Percentiles rank a stretch among this genome's conserved stretches.
These are phyloP conservation scores for Panagrolaimus sp. DNA, from an alignment of 1,140 invertebrate genomes.

Conservation along the genomic window DNA sequence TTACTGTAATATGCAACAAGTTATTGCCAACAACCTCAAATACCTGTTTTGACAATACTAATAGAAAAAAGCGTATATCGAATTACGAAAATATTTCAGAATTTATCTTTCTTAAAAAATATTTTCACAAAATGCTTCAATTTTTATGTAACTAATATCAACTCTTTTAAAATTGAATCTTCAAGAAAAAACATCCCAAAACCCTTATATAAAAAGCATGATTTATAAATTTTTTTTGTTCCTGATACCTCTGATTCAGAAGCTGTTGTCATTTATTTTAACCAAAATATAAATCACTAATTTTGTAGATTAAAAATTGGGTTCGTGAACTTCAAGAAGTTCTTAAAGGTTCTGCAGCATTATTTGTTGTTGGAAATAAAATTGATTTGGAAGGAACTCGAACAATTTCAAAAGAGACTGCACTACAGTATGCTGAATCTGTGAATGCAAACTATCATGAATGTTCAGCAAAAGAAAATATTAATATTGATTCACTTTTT, in stretches of 20 bases:
- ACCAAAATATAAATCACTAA: constrained; percentile 10
- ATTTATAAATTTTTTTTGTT: not conserved
- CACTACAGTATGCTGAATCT: constrained; percentile 80
- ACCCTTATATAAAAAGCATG: not conserved
- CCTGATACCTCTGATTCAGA: not conserved
- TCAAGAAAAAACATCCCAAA: too few species aligned
- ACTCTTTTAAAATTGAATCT: too few species aligned
- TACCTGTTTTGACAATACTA: too few species aligned
- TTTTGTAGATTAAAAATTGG: constrained; percentile 84
- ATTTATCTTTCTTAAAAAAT: too few species aligned
- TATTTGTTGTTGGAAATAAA: constrained; percentile 95
- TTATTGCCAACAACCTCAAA: too few species aligned
- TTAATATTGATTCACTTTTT: constrained; percentile 87
- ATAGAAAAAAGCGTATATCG: too few species aligned
- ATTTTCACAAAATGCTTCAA: too few species aligned
- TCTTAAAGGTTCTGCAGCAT: constrained; percentile 81
- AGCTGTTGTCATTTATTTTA: not conserved
- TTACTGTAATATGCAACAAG: constrained; percentile 14
- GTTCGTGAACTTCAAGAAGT: constrained; percentile 94
- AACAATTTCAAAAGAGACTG: constrained; percentile 75
- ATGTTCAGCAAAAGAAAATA: constrained; percentile 88
- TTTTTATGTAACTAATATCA: too few species aligned
- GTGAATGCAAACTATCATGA: constrained; percentile 89
- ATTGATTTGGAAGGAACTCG: constrained; percentile 86
- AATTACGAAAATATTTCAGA: too few species aligned